Base-by-base conservation (phyloP, 2,888 invertebrate species). In the Morpho achilles region DNA sequence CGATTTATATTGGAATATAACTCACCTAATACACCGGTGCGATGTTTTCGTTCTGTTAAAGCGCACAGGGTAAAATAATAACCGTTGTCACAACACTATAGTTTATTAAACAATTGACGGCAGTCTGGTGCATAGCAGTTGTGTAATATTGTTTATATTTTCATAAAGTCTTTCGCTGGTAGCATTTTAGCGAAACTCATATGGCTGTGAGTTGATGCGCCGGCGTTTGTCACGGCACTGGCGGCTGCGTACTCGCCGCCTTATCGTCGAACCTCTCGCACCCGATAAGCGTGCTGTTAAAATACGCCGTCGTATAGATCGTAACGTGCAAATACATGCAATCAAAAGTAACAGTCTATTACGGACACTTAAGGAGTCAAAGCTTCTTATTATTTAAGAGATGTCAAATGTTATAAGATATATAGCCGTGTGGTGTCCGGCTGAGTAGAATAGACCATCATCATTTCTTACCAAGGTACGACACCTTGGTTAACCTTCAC, bases 251-350 rank as follows among this genome's bases (percentile, higher is more conserved):
- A 76, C 73, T 79, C 79, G 75, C 63, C 69, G 71, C 70, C 81
- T 87, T 87, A 87, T 87, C 88, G 83, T 75, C 77, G 68, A 76
- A 65, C 73, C 77, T 81, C 76, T 80, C 76, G 69, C 75, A 74
- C 68, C 72, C 80, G 88, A 87, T 89, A 88, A 87, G 78, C 82
- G 70, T 75, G 74, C 72, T 76, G 73, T 69, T 75, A 72, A 32
- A 72, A 66, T 68, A 67, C 65, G 57, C 62, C 64, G 58, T 54
- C 58, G 56, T 56, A 66, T 69, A 57, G 63, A 60, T 62, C 61
- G 43, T 53, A 43, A 53, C 22, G 45, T 47, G 45, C 48, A 46
- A 58, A 52, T 43, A 52, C 45, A 45, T 41, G 22, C 45, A 22
- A 10, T 52, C 10, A 39, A 40, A 53, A 40, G 7, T 50, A 22